Base-by-base conservation (phyloP, 1,140 invertebrate species). In the Drosophila cardini region DNA sequence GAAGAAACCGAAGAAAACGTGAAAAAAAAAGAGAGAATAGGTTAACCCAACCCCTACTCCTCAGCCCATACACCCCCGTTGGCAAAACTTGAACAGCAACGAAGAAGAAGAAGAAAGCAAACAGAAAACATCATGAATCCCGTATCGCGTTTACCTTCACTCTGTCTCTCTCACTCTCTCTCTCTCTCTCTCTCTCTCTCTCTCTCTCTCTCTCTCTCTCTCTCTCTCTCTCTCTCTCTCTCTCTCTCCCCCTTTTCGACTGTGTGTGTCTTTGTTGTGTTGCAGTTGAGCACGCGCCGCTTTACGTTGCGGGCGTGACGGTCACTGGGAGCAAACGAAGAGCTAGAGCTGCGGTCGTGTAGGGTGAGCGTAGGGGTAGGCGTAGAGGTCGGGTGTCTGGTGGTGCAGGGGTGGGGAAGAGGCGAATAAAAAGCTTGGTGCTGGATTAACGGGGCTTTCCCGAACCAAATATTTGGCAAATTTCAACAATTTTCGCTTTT, bases 291-390 rank as follows among this genome's bases (percentile, higher is more conserved):
- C 83, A 87, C 83, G 83, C 84, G 69, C 76, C 76, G 76, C 83
- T 77, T 77, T 79, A 80, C 76, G 84, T 83, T 89, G 75, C 79
- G 76, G 62, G 81, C 84, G 83, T 86, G 83, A 87, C 78, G 82
- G 40, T 13, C 45, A 60, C 45, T 45, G 46, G 13, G 16, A 70
- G 43, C 52, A 38, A 26, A 26, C 21, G 21, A 26, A 26, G 36
- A 38, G 42, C 1, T 18, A 11, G 18, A 46, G 4, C 32, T n/a
- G n/a, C 18, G 46, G 46, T 48, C 46, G 32, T 9, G 13, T 30
- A 2, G n/a, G 15, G 32, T n/a, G 5, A 11, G 13, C n/a, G 42
- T 8, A 11, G n/a, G n/a, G 6, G 26, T 6, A 15, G 26, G 11
- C 9, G 4, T 6, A 9, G 46, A 16, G 11, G 10, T n/a, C 32